phyloP scores from a whole-genome alignment of 2,888 invertebrate species.

The Diaperis boleti region DNA sequence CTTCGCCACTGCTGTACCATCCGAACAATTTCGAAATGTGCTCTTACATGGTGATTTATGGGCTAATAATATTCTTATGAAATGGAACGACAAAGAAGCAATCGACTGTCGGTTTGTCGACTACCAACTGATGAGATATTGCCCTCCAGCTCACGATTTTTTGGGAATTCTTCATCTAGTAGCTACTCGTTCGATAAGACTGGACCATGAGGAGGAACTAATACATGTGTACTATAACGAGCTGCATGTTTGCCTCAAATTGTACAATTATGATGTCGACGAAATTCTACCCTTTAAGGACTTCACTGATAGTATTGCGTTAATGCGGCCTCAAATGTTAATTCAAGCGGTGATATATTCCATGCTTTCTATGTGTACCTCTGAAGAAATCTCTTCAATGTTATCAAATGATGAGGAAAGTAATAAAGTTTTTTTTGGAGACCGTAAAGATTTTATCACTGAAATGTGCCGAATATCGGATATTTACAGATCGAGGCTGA shows the following conservation, averaged over 20 bases:
- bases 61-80: conserved; percentile 50
- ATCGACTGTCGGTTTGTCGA: conserved; percentile 6
- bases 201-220: background rate
- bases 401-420: conserved; percentile 44
- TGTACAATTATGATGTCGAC: conserved; percentile 45
- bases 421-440: conserved; percentile 43
- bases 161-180: conserved; percentile 4
- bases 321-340: conserved; percentile 47
- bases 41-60: conserved; percentile 61
- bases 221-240: conserved; percentile 49
- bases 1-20: conserved; percentile 60
- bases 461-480: no score
- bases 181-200: background rate
- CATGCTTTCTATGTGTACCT: conserved; percentile 41
- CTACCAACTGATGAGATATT: conserved; percentile 14
- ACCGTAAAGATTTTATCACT: conserved; percentile 47
- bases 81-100: background rate
- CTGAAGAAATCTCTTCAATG: conserved; percentile 46
- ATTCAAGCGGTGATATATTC: conserved; percentile 42
- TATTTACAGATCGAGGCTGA: no score
- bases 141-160: conserved; percentile 21
- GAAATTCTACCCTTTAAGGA: conserved; percentile 47
- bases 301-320: conserved; percentile 48
- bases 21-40: conserved; percentile 62
- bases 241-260: conserved; percentile 44